These are phyloP conservation scores for Drosophila merina DNA, from an alignment of 2,888 invertebrate genomes.

Conservation along the genomic window DNA sequence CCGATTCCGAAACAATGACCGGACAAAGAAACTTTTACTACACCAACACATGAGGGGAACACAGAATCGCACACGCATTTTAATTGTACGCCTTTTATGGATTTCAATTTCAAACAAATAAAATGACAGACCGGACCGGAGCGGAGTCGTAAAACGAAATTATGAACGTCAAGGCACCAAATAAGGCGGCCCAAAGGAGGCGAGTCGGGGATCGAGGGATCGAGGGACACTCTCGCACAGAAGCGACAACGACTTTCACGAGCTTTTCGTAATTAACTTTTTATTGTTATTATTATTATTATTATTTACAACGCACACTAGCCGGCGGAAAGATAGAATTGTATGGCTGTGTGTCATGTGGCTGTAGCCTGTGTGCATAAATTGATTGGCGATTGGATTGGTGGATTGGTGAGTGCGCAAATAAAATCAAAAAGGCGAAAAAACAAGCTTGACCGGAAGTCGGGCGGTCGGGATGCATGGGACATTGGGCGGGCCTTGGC, in stretches of 20 bases:
- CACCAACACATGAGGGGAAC: slow-evolving; percentile 15
- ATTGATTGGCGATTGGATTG: slow-evolving; percentile 25
- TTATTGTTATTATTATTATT: slow-evolving; percentile 50
- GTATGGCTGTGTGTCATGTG: slow-evolving; percentile 22
- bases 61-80: slow-evolving; percentile 48
- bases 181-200: slow-evolving; percentile 54
- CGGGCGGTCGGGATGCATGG: slow-evolving; percentile 48
- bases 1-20: slow-evolving; percentile 40
- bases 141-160: slow-evolving; percentile 76
- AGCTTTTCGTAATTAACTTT: slow-evolving; percentile 70
- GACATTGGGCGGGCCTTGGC: slow-evolving; percentile 61
- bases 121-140: slow-evolving; percentile 66
- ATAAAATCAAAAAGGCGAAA: slow-evolving; percentile 69
- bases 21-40: slow-evolving; percentile 62
- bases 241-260: slow-evolving; percentile 72
- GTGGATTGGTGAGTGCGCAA: slow-evolving; percentile 50
- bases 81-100: slow-evolving; percentile 76
- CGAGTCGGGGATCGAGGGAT: slow-evolving; percentile 21
- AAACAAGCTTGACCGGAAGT: slow-evolving; percentile 74
- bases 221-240: slow-evolving; percentile 34
- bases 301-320: slow-evolving; percentile 52
- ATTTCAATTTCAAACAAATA: slow-evolving; percentile 76
- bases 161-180: slow-evolving; percentile 77
- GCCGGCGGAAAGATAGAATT: slow-evolving; percentile 20
- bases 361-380: slow-evolving; percentile 7